Base-by-base conservation (phyloP, 1,140 invertebrate genomes). In the Drosophila tropicalis region DNA sequence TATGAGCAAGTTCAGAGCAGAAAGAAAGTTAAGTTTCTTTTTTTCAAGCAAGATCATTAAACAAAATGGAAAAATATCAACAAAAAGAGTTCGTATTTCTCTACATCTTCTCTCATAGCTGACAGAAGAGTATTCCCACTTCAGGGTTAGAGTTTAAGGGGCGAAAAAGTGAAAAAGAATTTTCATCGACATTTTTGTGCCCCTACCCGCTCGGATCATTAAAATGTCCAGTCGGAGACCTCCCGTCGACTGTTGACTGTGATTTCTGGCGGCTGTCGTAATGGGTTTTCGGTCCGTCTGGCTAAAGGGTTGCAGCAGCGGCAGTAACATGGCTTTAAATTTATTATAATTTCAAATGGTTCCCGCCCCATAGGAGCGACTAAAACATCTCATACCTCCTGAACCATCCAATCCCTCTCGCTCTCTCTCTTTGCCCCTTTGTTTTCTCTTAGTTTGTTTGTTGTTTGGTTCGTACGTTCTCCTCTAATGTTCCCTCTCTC, bases 331-430 rank as follows among this genome's bases (percentile, higher is more conserved):
- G 81, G 70, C 81, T 86, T 79, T 70, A 85, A 77, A 86, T 86
- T 82, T 86, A 84, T 84, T 86, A 87, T 86, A 86, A 86, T 86
- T 87, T 87, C 68, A 76, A 79, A 76, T 76, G 64, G 64, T 62
- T 74, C 57, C 65, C 44, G 44, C 44, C 44, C 44, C 17, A 22
- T 51, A 51, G 44, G 44, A 51, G 44, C 44, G 13, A 10, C 44
- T 51, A 51, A 51, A 51, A 10, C 36, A 39, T 39, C 36, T 39
- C 36, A 4, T 39, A 71, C 44, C 15, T 32, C 9, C 25, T 13
- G 19, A 15, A 3, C 6, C 15, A 3, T 40, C 17, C 15, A 57
- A 15, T 29, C 15, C 6, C 64, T 57, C 40, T 36, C 39, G 17
- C 22, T 15, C 19, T n/a, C 47, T 17, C 19, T 10, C 2, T 5